Percentiles rank a stretch among this genome's conserved stretches.
phyloP scores from a whole-genome alignment of 2,888 invertebrate genomes.

The Ptilodon capucinus region DNA sequence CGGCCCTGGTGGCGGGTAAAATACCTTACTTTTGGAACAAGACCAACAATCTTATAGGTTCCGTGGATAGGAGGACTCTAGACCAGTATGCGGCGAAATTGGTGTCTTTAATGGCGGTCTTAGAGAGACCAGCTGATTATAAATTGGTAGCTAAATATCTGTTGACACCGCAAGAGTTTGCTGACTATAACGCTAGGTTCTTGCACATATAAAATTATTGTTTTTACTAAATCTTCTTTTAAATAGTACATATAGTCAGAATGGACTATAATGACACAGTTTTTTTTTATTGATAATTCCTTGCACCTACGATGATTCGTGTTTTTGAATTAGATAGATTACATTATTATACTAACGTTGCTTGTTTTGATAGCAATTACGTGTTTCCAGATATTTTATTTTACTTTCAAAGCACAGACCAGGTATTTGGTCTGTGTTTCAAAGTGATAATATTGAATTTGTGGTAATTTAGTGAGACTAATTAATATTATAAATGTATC shows the following conservation, averaged over 20 bases:
- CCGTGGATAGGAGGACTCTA: conserved; percentile 31
- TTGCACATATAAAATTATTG: conserved; percentile 30
- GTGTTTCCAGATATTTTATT: no score
- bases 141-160: conserved; percentile 55
- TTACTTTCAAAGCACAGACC: no score
- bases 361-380: no score
- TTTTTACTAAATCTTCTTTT: not conserved
- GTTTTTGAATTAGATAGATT: no score
- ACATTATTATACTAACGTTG: no score
- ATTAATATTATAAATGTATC: not conserved
- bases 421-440: not conserved
- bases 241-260: no score
- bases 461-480: not conserved
- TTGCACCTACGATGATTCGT: no score
- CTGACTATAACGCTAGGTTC: conserved; percentile 41
- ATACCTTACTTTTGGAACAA: conserved; percentile 78
- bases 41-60: conserved; percentile 65
- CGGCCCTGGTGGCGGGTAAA: conserved; percentile 41
- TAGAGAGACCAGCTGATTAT: conserved; percentile 45
- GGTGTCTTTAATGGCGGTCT: conserved; percentile 36
- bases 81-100: conserved; percentile 47
- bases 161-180: conserved; percentile 46
- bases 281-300: no score
- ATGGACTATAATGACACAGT: no score
- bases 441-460: not conserved